These are phyloP conservation scores for Epinotia ramella DNA, from an alignment of 2,888 invertebrate species.

Conservation along the genomic window DNA sequence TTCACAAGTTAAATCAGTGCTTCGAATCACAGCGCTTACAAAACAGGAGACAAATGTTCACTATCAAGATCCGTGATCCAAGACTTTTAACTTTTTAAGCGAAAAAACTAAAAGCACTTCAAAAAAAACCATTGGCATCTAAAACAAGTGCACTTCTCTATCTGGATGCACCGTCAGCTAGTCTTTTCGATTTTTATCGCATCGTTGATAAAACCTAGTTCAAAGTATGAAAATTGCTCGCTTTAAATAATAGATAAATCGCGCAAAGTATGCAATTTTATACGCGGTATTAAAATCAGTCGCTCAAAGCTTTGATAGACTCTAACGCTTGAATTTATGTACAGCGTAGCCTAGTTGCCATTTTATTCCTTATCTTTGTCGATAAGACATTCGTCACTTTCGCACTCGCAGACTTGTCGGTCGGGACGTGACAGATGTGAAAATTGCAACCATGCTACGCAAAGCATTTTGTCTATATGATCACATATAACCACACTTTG, in stretches of 20 bases:
- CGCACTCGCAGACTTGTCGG: too few species aligned
- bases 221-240: not conserved
- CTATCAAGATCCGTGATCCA: not conserved
- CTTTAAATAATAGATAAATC: not conserved
- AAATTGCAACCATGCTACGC: too few species aligned
- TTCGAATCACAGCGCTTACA: not conserved
- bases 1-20: not conserved
- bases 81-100: too few species aligned
- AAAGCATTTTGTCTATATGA: too few species aligned
- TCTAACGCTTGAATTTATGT: too few species aligned
- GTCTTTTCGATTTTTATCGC: constrained; percentile 55
- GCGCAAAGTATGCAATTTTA: not conserved
- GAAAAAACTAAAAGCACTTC: constrained; percentile 12
- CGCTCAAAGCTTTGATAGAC: too few species aligned
- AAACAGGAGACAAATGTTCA: not conserved
- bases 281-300: not conserved
- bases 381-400: too few species aligned
- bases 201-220: not conserved
- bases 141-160: constrained; percentile 56
- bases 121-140: constrained; percentile 37
- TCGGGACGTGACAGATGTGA: too few species aligned
- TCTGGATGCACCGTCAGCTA: constrained; percentile 59
- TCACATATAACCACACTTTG: constrained; percentile 8
- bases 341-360: too few species aligned
- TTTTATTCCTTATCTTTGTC: too few species aligned